Conservation (phyloP, 1,140 invertebrate genomes). For the Calephelis virginiensis region DNA sequence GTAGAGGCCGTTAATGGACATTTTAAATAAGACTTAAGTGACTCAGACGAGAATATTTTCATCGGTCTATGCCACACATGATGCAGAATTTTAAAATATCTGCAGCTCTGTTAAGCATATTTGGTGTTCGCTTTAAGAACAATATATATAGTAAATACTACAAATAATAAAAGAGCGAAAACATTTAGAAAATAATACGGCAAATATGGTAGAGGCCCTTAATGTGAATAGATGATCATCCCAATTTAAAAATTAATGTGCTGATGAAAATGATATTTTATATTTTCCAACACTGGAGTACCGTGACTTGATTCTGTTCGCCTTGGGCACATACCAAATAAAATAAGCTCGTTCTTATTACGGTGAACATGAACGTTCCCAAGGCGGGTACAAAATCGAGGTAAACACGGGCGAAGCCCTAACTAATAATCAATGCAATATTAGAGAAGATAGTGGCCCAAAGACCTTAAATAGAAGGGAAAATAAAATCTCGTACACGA, state of each 20-base stretch:
- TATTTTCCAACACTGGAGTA: conserved; percentile 25
- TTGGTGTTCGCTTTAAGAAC: conserved; percentile 18
- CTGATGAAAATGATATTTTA: conserved; percentile 13
- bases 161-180: not conserved
- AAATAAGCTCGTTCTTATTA: conserved; percentile 31
- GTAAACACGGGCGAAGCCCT: conserved; percentile 20
- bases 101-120: conserved; percentile 5
- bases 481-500: conserved; percentile 30
- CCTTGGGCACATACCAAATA: conserved; percentile 27
- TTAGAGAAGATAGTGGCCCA: conserved; percentile 23
- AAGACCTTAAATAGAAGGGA: conserved; percentile 24
- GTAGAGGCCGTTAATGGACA: conserved; percentile 13
- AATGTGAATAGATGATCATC: conserved; percentile 22
- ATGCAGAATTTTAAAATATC: conserved; percentile 5
- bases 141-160: conserved; percentile 13
- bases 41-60: conserved; percentile 13
- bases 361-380: conserved; percentile 29
- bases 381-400: conserved; percentile 30
- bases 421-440: conserved; percentile 20
- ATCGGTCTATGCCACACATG: conserved; percentile 11
- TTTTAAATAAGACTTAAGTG: not conserved
- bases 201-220: not conserved
- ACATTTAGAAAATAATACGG: conserved; percentile 15
- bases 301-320: conserved; percentile 17
- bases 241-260: conserved; percentile 17